Conservation (phyloP, 2,113 vertebrate genomes). For the Pelodiscus sinensis region DNA sequence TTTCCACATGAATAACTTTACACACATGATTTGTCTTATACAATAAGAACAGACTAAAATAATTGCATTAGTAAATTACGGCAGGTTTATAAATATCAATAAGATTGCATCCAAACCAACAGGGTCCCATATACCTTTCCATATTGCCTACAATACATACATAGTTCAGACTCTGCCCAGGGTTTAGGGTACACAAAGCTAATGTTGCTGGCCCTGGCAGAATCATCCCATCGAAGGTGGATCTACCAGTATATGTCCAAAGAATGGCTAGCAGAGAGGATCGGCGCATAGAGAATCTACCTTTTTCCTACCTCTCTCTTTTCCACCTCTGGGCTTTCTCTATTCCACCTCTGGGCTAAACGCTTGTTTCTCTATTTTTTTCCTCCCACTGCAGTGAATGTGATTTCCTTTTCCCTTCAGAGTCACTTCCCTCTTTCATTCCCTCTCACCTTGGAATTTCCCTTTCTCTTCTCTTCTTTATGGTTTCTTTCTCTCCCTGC, state of each 20-base stretch:
- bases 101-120: constrained; percentile 24
- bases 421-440: neutral
- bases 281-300: neutral
- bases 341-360: neutral
- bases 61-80: constrained; percentile 59
- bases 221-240: neutral
- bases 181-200: neutral
- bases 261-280: fast-evolving
- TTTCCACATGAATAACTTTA: constrained; percentile 52
- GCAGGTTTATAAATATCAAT: constrained; percentile 40
- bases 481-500: neutral
- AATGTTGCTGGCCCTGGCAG: neutral
- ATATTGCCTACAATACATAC: constrained; percentile 4
- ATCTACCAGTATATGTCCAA: neutral
- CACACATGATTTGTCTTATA: constrained; percentile 41
- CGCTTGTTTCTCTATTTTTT: neutral
- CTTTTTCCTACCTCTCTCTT: neutral
- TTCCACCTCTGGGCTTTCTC: neutral
- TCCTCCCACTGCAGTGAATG: neutral
- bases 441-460: neutral
- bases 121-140: neutral
- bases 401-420: neutral
- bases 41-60: constrained; percentile 49
- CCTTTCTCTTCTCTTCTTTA: neutral
- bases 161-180: neutral